A percentile compares a stretch with the other conserved stretches of the same genome.
phyloP scores from a whole-genome alignment of 2,888 invertebrate genomes.

The Eulithis testata region DNA sequence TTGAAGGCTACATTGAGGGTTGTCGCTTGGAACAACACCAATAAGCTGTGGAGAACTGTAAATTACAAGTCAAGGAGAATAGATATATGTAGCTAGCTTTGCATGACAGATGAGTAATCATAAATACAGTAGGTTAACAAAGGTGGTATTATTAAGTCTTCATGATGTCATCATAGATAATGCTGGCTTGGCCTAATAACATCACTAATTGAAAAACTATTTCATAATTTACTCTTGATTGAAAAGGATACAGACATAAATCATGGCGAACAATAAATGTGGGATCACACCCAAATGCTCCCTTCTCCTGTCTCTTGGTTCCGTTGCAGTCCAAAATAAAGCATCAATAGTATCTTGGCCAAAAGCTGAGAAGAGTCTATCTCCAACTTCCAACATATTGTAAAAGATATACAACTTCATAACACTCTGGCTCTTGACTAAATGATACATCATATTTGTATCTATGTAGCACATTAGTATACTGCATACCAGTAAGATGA shows the following conservation, averaged over 20 bases:
- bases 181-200: background rate
- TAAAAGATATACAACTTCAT: conserved; percentile 99
- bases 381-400: conserved; percentile 99
- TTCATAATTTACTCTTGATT: conserved; percentile 4
- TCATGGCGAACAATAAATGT: conserved; percentile 95
- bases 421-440: conserved; percentile 98
- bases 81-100: background rate
- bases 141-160: conserved; percentile 3
- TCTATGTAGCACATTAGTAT: conserved; percentile 96
- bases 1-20: conserved; percentile 99
- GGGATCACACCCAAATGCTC: conserved; percentile 94
- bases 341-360: conserved; percentile 99
- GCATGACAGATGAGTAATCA: background rate
- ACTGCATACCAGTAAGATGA: conserved; percentile 92
- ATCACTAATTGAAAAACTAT: conserved; percentile 7
- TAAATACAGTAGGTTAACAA: background rate
- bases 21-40: conserved; percentile 98
- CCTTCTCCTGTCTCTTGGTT: conserved; percentile 92
- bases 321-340: conserved; percentile 99
- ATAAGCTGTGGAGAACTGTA: conserved; percentile 91
- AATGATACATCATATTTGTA: conserved; percentile 98
- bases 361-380: conserved; percentile 97
- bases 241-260: conserved; percentile 97
- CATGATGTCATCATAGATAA: conserved; percentile 13
- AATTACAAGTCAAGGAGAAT: conserved; percentile 18